phyloP scores from a whole-genome alignment of 2,888 invertebrate species.

The Bellardia pandia region DNA sequence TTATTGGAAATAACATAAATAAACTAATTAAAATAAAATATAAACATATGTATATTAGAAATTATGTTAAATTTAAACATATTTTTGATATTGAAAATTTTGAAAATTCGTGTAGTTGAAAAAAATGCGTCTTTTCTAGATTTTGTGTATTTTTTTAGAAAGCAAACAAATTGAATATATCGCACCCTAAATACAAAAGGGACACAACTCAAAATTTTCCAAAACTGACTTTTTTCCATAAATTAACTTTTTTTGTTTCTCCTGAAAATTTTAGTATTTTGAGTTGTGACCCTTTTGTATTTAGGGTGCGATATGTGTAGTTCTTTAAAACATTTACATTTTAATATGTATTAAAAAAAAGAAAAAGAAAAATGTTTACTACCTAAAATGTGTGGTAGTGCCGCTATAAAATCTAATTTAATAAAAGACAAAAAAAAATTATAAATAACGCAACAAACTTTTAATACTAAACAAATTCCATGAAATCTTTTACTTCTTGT shows the following conservation, averaged over 20 bases:
- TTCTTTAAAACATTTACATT: constrained; percentile 9
- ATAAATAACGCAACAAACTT: neutral
- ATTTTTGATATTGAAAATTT: constrained; percentile 39
- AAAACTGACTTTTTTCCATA: too few species aligned
- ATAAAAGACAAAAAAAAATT: constrained; percentile 20
- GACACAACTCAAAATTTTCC: too few species aligned
- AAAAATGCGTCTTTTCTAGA: neutral
- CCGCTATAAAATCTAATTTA: constrained; percentile 34
- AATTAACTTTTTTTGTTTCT: too few species aligned
- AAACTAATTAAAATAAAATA: constrained; percentile 17
- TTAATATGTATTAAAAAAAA: neutral
- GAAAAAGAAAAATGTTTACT: constrained; percentile 24
- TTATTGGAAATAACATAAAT: constrained; percentile 51
- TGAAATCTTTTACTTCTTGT: constrained; percentile 27
- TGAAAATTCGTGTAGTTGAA: neutral
- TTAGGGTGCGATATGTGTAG: neutral
- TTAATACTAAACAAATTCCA: neutral
- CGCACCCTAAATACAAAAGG: too few species aligned
- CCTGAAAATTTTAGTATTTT: too few species aligned
- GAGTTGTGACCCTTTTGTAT: too few species aligned
- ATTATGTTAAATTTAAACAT: constrained; percentile 12
- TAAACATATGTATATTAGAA: constrained; percentile 6
- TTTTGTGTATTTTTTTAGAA: neutral
- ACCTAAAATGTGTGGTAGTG: constrained; percentile 13
- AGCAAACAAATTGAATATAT: neutral